Conservation (phyloP, 64 coral and sea anemone genomes). For the Stylophora pistillata region DNA sequence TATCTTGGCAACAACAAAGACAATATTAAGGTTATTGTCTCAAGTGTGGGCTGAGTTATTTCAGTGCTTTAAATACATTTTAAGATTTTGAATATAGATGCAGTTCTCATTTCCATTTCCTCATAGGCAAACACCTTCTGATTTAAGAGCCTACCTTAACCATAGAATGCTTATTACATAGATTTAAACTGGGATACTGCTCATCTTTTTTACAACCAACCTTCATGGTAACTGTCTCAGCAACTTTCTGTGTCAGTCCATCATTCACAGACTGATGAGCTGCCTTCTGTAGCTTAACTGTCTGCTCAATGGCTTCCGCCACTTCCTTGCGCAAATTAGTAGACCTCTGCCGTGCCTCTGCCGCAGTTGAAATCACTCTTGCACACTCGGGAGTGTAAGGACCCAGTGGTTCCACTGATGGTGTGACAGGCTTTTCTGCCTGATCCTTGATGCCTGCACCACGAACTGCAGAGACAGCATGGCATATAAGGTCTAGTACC, state of each 20-base stretch:
- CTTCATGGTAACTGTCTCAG: slow-evolving; percentile 96
- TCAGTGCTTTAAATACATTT: too few species aligned
- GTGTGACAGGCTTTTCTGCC: slow-evolving; percentile 85
- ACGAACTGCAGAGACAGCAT: slow-evolving; percentile 88
- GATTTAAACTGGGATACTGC: too few species aligned
- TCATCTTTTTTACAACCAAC: slow-evolving; percentile 23
- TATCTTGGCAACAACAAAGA: too few species aligned
- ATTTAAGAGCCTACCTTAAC: too few species aligned
- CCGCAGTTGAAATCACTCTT: slow-evolving; percentile 72
- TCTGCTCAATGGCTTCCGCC: slow-evolving; percentile 93
- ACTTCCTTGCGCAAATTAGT: slow-evolving; percentile 78
- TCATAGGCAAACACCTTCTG: too few species aligned
- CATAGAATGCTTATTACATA: too few species aligned
- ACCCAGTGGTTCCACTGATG: slow-evolving; percentile 84
- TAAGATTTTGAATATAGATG: too few species aligned
- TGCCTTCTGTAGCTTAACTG: slow-evolving; percentile 88
- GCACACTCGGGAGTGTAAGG: slow-evolving; percentile 99
- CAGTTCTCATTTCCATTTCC: too few species aligned
- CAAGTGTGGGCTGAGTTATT: too few species aligned
- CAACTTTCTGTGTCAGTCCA: slow-evolving; percentile 96
- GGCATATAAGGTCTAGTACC: slow-evolving; percentile 87
- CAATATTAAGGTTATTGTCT: too few species aligned
- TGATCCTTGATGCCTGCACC: slow-evolving; percentile 89
- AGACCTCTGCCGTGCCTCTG: slow-evolving; percentile 82
- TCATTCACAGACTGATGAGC: slow-evolving; percentile 96